Evolutionary conservation across 2,113 vertebrate species (phyloP), one percentile per base, ranked within the genome.

Genomic region (Sialia sialis): DNA sequence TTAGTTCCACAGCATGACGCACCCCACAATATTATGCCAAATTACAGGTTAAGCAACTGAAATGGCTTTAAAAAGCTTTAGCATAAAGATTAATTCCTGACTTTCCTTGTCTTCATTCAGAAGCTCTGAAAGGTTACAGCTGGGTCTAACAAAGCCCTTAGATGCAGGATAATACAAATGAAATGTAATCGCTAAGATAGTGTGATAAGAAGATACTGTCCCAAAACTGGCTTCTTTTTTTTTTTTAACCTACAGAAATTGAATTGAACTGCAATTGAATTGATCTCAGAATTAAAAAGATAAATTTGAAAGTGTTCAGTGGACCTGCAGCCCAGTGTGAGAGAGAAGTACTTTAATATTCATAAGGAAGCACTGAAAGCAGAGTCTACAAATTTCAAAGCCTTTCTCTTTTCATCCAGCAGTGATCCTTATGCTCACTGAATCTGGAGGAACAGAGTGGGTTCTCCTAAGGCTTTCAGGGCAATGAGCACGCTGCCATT

Each of bases 1-100:
- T 93, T 95, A 92, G 90, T 94, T 96, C 92, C 97, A 96, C 96
- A 96, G 95, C 92, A 74, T 93, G 96, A 92, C 41, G 58, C 80
- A 87, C 93, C 78, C 88, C 80, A 90, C 84, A 95, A 87, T 94
- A 97, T 93, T 93, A 94, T 88, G 74, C 68, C 83, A 95, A 97
- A 95, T 96, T 97, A 94, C 93, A 96, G 94, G 96, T 90, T 96
- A 93, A 95, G 92, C 77, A 82, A 41, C 62, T 91, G 92, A 93
- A 96, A 96, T 74, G 85, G 77, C 79, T 95, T 89, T 30, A 88
- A 90, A 83, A 96, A 92, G 87, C 80, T 91, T 90, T 79, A 94
- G 75, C 75, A 84, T 81, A 92, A 81, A 92, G 88, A 92, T 96
- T 96, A 96, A 91, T 96, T 89, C 77, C 84, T 82, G 85, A 79